Base-by-base conservation (phyloP, 1,140 invertebrate species). In the Drosophila orena region DNA sequence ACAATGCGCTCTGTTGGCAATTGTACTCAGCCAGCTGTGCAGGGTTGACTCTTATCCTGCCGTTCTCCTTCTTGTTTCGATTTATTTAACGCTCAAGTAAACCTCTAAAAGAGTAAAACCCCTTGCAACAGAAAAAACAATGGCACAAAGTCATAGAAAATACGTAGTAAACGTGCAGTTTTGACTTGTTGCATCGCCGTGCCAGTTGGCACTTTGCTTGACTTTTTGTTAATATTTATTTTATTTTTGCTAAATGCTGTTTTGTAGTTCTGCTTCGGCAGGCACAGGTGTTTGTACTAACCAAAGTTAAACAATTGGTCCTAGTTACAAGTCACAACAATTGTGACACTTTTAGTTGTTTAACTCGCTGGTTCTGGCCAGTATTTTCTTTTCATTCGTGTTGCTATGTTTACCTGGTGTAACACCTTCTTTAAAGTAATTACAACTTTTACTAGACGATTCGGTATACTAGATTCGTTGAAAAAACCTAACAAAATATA, bases 71-170 rank as follows among this genome's bases (percentile, higher is more conserved):
- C 12, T 70, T 59, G 44, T 64, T 83, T 80, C 77, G 77, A 84
- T 80, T 90, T 84, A 74, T 89, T 89, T 89, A 89, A 90, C 89
- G 79, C 85, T 75, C 69, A 69, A 80, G 80, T 84, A 89, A 89
- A 84, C 68, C 85, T 84, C 72, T 72, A 71, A 81, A 40, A 49
- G 59, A 54, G 57, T 52, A 44, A 56, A 79, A 68, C 49, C 20
- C 40, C 54, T 60, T 38, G 43, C 50, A 58, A 59, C 30, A 38
- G 15, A 43, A 24, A 35, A 75, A 89, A 88, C 79, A 84, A 88
- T 64, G 42, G 53, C 46, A 74, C 57, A 79, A 89, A 89, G 77
- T 80, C 76, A 83, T 88, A 69, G 78, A 81, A 70, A 88, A 79
- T 81, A 89, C 84, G 79, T 74, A 79, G 66, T 59, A 83, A 89